Evolutionary conservation across 2,797 vertebrate species (phyloP).

Genomic region (Bovichtus variegatus): DNA sequence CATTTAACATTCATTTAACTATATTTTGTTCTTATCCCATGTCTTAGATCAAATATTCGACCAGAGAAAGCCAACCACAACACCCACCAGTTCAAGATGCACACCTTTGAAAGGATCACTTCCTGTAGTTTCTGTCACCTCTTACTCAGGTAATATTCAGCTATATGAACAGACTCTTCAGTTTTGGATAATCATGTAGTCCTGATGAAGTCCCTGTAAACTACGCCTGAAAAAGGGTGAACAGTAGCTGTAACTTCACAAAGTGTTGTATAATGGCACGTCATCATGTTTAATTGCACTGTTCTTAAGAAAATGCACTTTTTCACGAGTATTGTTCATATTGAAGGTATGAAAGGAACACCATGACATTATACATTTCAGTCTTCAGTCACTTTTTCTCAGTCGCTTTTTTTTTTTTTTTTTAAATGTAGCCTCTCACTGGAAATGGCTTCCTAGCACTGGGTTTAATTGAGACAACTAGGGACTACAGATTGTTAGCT

Average conservation of each 20-base stretch:
- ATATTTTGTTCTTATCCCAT: neutral
- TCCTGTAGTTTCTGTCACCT: slow-evolving; percentile 93
- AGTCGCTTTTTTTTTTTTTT: neutral
- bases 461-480: slow-evolving; percentile 24
- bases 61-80: slow-evolving; percentile 91
- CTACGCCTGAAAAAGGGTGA: neutral
- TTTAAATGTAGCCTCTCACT: neutral
- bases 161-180: neutral
- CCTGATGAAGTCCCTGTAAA: neutral
- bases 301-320: slow-evolving; percentile 25
- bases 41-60: slow-evolving; percentile 91
- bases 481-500: neutral
- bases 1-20: neutral
- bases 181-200: neutral
- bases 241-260: neutral
- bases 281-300: slow-evolving; percentile 9
- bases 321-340: slow-evolving; percentile 24
- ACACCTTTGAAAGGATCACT: slow-evolving; percentile 91
- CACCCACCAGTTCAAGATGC: slow-evolving; percentile 93
- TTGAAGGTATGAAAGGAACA: slow-evolving; percentile 20
- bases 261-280: neutral
- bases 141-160: slow-evolving; percentile 88
- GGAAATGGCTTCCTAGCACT: slow-evolving; percentile 21
- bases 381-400: slow-evolving; percentile 25
- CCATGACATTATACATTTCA: slow-evolving; percentile 28